Conservation (phyloP, 1,140 invertebrate genomes). For the Drosophila ambigua region DNA sequence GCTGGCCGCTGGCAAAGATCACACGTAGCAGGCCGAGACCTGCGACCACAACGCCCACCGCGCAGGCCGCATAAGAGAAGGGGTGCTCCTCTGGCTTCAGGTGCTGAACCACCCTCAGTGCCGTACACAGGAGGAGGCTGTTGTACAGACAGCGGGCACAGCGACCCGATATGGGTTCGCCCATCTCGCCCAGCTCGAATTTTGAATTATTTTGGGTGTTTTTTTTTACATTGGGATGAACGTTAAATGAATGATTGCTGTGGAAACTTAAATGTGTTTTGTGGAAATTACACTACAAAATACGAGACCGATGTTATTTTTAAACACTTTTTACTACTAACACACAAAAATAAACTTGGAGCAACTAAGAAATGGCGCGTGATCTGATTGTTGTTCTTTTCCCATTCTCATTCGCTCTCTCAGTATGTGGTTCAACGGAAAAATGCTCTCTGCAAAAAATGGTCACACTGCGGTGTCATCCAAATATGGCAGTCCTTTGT, state of each 20-base stretch:
- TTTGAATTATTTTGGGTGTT: constrained; percentile 10
- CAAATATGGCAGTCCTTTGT: too few relatives aligned
- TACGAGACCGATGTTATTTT: constrained; percentile 9
- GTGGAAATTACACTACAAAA: not conserved
- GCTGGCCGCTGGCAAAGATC: constrained; percentile 35
- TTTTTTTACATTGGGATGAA: not conserved
- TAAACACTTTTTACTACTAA: constrained; percentile 14
- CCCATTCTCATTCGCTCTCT: too few relatives aligned
- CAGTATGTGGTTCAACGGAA: too few relatives aligned
- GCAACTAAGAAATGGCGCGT: not conserved
- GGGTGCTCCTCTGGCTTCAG: constrained; percentile 47
- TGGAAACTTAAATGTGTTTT: too few relatives aligned
- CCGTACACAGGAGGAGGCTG: constrained; percentile 45
- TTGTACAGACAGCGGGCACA: constrained; percentile 58
- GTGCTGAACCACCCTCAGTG: constrained; percentile 31
- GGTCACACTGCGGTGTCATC: too few relatives aligned
- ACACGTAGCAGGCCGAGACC: constrained; percentile 52
- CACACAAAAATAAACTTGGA: not conserved
- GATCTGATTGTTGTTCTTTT: too few relatives aligned
- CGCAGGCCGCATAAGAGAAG: constrained; percentile 54
- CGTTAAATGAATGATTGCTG: not conserved
- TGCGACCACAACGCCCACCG: constrained; percentile 57
- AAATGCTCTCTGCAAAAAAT: too few relatives aligned
- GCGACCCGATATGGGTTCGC: constrained; percentile 55
- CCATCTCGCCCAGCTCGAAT: constrained; percentile 54